Base-by-base conservation (phyloP, 1,140 invertebrate genomes). In the Probaryconus sp. region DNA sequence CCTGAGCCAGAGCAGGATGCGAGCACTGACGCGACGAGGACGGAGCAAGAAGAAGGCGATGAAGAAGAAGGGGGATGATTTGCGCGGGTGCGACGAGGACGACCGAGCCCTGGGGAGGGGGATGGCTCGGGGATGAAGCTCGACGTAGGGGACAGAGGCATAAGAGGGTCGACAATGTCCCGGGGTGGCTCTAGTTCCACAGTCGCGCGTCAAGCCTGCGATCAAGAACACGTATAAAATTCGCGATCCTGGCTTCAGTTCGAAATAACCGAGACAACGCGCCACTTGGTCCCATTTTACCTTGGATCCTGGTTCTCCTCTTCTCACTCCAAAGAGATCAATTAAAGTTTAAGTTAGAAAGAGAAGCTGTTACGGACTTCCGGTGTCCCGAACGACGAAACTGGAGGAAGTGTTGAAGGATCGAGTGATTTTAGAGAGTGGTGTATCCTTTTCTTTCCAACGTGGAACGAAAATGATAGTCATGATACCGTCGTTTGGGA, bases 81-180 rank as follows among this genome's bases (percentile, higher is more conserved):
- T 68, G 37, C 43, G 53, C 55, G 51, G 63, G 73, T 58, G 48
- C 17, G 24, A 55, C 48, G 48, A 51, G 63, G 64, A 55, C 28
- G 45, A 37, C 10, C 10, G 35, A 37, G 18, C 33, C n/a, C 38
- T 10, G 26, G 76, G 33, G 69, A 67, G 69, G 63, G 45, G 68
- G 65, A n/a, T 55, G 33, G 72, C 70, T 65, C 70, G 77, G 78
- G 77, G 64, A 79, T 75, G 67, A 72, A 77, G 38, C 69, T 60
- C 58, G 31, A 65, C 69, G 69, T 53, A 60, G 82, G 82, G 77
- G 83, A 85, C 79, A 79, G 76, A 81, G 77, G 77, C 82, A 85
- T 79, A 81, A 84, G 82, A 83, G 82, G 84, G 83, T 83, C 81
- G 84, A 83, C 81, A 75, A 80, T 84, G 77, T 83, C 80, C 82